These are phyloP conservation scores for Aphelocoma californica DNA, from an alignment of 2,797 vertebrate genomes.

Conservation along the genomic window DNA sequence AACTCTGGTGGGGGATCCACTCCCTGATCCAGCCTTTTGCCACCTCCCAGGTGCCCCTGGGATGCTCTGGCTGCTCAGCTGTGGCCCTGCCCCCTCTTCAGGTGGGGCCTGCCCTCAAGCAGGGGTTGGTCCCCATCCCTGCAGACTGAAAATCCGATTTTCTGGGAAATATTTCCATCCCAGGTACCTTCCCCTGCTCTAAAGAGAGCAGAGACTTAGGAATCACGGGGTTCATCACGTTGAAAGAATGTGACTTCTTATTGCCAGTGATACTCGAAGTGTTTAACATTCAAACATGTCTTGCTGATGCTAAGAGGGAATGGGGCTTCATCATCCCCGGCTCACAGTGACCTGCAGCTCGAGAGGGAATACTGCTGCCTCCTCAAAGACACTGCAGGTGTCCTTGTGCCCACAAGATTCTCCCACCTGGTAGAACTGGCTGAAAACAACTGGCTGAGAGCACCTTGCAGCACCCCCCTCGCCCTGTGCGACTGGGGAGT, in stretches of 20 bases:
- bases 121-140: not conserved
- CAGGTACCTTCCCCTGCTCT: not conserved
- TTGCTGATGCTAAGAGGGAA: constrained; percentile 19
- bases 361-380: constrained; percentile 13
- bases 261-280: constrained; percentile 63
- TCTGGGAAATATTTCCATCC: not conserved
- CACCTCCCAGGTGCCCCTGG: not conserved
- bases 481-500: not conserved
- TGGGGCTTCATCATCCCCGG: constrained; percentile 33
- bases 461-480: not conserved
- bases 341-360: constrained; percentile 48
- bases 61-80: not conserved
- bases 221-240: constrained; percentile 44
- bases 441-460: not conserved
- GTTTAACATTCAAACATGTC: constrained; percentile 34
- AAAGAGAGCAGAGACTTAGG: not conserved
- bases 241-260: constrained; percentile 34
- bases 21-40: not conserved
- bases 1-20: not conserved
- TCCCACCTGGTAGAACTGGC: not conserved
- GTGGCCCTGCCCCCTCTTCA: not conserved
- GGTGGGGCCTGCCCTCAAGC: not conserved
- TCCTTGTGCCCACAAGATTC: not conserved
- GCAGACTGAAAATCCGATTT: not conserved
- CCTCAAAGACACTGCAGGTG: not conserved